phyloP scores from a whole-genome alignment of 2,888 invertebrate genomes.

The Lepidonotus clava region DNA sequence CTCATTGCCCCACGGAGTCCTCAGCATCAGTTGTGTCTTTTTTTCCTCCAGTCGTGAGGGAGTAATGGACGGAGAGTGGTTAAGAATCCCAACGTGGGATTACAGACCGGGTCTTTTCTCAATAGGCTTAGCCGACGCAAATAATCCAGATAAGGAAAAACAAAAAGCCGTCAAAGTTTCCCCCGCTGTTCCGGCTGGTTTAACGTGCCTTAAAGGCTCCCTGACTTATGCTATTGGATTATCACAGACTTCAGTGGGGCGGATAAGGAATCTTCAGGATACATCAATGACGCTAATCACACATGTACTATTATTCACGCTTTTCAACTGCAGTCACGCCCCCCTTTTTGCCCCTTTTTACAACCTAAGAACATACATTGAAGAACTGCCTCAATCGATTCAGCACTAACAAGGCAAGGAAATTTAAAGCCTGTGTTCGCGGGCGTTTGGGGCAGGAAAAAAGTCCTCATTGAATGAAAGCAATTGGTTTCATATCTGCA shows the following conservation, averaged over 20 bases:
- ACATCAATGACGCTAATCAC: slow-evolving; percentile 10
- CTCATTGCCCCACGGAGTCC: neutral
- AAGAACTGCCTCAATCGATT: slow-evolving; percentile 31
- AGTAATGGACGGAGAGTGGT: neutral
- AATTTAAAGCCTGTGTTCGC: neutral
- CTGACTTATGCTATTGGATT: slow-evolving; percentile 10
- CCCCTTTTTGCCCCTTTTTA: neutral
- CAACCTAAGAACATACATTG: neutral
- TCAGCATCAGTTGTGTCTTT: neutral
- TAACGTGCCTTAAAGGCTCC: neutral
- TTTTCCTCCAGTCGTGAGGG: neutral
- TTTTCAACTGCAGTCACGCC: neutral
- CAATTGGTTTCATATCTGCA: slow-evolving; percentile 51
- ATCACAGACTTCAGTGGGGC: neutral
- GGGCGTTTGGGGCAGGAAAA: neutral
- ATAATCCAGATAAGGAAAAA: neutral
- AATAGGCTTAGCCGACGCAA: neutral
- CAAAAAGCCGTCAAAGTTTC: neutral
- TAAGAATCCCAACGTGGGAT: neutral
- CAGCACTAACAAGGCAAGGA: slow-evolving; percentile 5
- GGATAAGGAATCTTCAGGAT: neutral
- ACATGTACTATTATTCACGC: slow-evolving; percentile 22
- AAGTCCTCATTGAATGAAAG: slow-evolving; percentile 32
- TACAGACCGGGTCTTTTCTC: neutral
- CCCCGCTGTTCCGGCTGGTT: neutral